A percentile compares a stretch with the other conserved stretches of the same genome.
Evolutionary conservation across 1,140 invertebrate species (phyloP).

Genomic region (Mylabris phalerata): DNA sequence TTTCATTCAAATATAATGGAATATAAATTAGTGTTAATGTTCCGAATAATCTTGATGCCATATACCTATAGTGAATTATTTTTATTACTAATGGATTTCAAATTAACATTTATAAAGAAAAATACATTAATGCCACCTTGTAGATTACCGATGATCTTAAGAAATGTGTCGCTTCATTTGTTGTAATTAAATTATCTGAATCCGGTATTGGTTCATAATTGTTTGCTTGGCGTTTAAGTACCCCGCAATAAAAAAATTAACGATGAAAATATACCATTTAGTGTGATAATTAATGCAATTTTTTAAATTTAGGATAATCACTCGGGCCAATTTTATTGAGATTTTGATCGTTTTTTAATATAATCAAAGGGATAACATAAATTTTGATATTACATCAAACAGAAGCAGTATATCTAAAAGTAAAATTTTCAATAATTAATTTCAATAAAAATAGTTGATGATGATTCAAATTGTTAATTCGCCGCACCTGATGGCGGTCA

Average conservation of each 20-base stretch:
- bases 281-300: conserved; percentile 48
- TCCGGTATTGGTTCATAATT: conserved; percentile 26
- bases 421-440: conserved; percentile 7
- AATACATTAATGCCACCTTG: conserved; percentile 49
- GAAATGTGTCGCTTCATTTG: conserved; percentile 37
- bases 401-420: conserved; percentile 68
- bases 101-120: neutral
- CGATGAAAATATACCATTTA: conserved; percentile 44
- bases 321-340: conserved; percentile 53
- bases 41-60: conserved; percentile 74
- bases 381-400: conserved; percentile 71
- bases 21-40: conserved; percentile 81
- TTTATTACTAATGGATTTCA: neutral
- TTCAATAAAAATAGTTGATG: neutral
- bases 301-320: conserved; percentile 69
- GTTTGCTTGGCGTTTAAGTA: conserved; percentile 14
- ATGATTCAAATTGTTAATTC: conserved; percentile 7
- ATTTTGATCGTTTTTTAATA: conserved; percentile 51
- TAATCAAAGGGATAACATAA: conserved; percentile 69
- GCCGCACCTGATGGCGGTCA: conserved; percentile 68
- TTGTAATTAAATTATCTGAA: conserved; percentile 17
- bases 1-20: conserved; percentile 78
- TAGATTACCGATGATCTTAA: conserved; percentile 48
- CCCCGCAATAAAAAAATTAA: conserved; percentile 43
- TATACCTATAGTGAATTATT: conserved; percentile 51